Evolutionary conservation across 2,888 invertebrate genomes (phyloP), one percentile per base, ranked within the genome.

Genomic region (Petrolisthes cinctipes): DNA sequence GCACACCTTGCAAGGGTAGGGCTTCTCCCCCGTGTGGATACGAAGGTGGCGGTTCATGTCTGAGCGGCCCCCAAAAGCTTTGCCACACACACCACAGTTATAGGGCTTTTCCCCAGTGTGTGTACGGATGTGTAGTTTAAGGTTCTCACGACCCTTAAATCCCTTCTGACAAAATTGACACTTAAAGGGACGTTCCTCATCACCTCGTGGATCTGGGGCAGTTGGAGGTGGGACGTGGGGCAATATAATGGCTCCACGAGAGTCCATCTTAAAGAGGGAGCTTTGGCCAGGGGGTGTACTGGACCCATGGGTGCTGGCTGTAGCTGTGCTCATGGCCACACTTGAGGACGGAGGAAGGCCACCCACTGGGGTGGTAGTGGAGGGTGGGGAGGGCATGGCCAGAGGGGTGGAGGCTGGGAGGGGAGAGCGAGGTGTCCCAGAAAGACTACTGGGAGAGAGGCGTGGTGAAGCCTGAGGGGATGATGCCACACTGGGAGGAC

Each of bases 1-100:
- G 93, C 97, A 97, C 93, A 97, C 97, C 93, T 97, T 97, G 94
- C 97, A 97, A 93, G 97, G 97, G 93, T 97, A 97, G 61, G 97
- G 97, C 90, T 97, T 94, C 93, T 97, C 97, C 61, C 91, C 91
- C 2, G 91, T 91, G 83, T 91, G 91, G 57, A 90, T 91, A 61
- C 91, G 87, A 11, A 91, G 83, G 75, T 91, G 91, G 54, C 89
- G 86, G 68, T 91, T 90, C 87, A 91, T 90, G 83, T 91, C 90
- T 17, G 91, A 91, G 57, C 91, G 89, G 61, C 91, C 91, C 5
- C 97, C 97, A 93, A 97, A 97, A 93, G 97, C 97, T 93, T 97
- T 97, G 91, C 97, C 97, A 93, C 97, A 97, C 93, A 97, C 97
- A 93, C 97, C 97, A 94, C 97, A 97, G 93, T 97, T 97, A 93